These are phyloP conservation scores for Saturnia pavonia DNA, from an alignment of 2,888 invertebrate genomes.

Conservation along the genomic window DNA sequence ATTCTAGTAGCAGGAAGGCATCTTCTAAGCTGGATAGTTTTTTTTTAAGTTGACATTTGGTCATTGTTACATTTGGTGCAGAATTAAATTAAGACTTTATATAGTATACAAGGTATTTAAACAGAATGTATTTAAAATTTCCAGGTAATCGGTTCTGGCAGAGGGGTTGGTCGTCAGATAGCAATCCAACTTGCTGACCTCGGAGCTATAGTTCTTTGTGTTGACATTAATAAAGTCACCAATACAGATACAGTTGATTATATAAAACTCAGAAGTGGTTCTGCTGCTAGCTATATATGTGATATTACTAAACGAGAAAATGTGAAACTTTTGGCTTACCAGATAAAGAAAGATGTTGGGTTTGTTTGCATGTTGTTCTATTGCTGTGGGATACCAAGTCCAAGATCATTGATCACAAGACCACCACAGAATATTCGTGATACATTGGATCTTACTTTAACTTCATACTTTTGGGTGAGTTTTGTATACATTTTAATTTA, in stretches of 20 bases:
- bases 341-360: conserved; percentile 78
- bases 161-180: conserved; percentile 85
- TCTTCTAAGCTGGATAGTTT: too few species aligned
- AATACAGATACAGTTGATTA: conserved; percentile 75
- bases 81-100: not conserved
- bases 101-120: not conserved
- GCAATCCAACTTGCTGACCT: conserved; percentile 81
- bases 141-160: conserved; percentile 86
- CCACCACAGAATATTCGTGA: conserved; percentile 78
- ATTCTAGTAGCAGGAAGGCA: too few species aligned
- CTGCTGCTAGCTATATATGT: conserved; percentile 76
- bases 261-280: conserved; percentile 71
- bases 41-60: not conserved
- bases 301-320: conserved; percentile 81
- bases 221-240: conserved; percentile 82
- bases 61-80: not conserved
- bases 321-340: conserved; percentile 65
- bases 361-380: conserved; percentile 84
- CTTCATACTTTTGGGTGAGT: conserved; percentile 84
- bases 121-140: conserved; percentile 25
- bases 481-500: not conserved
- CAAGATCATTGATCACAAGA: conserved; percentile 74
- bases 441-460: conserved; percentile 81
- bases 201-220: conserved; percentile 83
- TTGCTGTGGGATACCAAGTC: conserved; percentile 84